Evolutionary conservation across 2,113 vertebrate genomes (phyloP), one percentile per base, ranked within the genome.

Genomic region (Collichthys lucidus): DNA sequence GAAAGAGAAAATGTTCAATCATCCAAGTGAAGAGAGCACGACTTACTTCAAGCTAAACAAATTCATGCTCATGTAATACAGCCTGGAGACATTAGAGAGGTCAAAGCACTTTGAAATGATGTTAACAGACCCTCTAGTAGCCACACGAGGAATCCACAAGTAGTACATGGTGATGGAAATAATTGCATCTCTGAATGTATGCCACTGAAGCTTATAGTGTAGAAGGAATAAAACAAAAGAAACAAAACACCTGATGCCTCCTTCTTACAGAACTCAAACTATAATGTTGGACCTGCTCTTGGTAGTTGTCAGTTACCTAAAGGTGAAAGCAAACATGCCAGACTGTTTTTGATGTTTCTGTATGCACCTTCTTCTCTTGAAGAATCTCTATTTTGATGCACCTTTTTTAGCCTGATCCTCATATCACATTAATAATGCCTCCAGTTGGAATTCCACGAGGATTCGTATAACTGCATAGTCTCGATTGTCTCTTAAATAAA

Each of bases 81-180:
- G 16, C 2, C 68, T 49, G 14, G 20, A 19, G n/a, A 52, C 47
- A 40, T 46, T 46, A 29, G 26, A 22, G 29, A 5, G 44, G 9
- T 3, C 0, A 17, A 52, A 11, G 4, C 52, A 24, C 19, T 50
- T 55, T 68, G 0, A 55, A 40, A 61, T 3, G 3, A 72, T 55
- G 8, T 3, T 4, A 73, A 70, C 17, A 50, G 56, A 47, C 55
- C 74, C 65, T 70, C 83, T 88, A 12, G 52, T 89, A 71, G 63
- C 42, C 35, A 67, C 22, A 69, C 6, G 10, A 1, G 6, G 14
- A 42, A 74, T 1, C 11, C 12, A 35, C 11, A 59, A 19, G 44
- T 26, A 4, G 11, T 9, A 35, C 4, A 29, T 35, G 19, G 7
- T 31, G 3, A 24, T 20, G 16, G 31, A 47, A 2, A 49, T 50